Percentiles rank a stretch among this genome's conserved stretches.
phyloP scores from a whole-genome alignment of 2,113 vertebrate genomes.

The Camelus bactrianus region DNA sequence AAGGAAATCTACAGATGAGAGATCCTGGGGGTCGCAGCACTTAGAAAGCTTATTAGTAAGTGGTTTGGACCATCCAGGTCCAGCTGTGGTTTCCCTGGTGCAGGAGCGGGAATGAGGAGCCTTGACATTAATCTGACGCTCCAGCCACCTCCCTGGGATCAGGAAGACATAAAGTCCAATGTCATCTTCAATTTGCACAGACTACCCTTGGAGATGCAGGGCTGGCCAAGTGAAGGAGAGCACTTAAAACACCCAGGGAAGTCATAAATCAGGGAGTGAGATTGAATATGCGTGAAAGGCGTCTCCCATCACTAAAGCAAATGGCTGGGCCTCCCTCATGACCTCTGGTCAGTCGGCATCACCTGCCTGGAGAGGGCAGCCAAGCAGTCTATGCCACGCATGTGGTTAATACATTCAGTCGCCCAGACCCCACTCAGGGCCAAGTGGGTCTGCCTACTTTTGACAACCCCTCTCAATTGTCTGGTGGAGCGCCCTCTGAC shows the following conservation, averaged over 20 bases:
- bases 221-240: not conserved
- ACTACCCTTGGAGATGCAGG: not conserved
- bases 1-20: not conserved
- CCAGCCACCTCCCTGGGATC: not conserved
- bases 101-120: not conserved
- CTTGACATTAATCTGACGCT: constrained; percentile 10
- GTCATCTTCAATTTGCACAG: not conserved
- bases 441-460: constrained; percentile 67
- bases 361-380: constrained; percentile 63
- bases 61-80: not conserved
- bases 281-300: constrained; percentile 52
- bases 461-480: not conserved
- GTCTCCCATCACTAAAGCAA: constrained; percentile 61
- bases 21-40: not conserved
- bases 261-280: constrained; percentile 28
- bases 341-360: constrained; percentile 69
- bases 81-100: not conserved
- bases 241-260: not conserved
- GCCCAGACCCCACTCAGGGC: constrained; percentile 67
- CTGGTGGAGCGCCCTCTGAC: not conserved
- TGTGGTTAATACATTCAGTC: constrained; percentile 72
- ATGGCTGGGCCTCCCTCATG: constrained; percentile 14
- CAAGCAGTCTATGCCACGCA: constrained; percentile 67
- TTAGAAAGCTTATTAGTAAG: constrained; percentile 33
- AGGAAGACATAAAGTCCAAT: constrained; percentile 51